phyloP scores from a whole-genome alignment of 2,113 vertebrate species.

The Catharus bicknelli region DNA sequence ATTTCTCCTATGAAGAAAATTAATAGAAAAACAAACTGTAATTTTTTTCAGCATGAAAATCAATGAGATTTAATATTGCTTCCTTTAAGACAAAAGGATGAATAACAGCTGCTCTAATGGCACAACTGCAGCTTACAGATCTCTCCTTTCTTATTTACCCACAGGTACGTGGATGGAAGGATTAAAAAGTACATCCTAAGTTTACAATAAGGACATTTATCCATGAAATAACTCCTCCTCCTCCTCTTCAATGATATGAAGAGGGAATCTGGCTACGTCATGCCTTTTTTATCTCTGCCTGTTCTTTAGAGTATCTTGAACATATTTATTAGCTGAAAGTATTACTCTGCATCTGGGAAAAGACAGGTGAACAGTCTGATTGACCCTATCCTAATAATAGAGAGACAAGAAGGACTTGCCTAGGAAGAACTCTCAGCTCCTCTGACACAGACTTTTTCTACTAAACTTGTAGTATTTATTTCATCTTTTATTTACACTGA shows the following conservation, averaged over 20 bases:
- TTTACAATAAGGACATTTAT: neutral
- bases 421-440: neutral
- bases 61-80: neutral
- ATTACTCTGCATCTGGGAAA: neutral
- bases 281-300: neutral
- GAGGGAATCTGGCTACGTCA: neutral
- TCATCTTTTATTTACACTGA: neutral
- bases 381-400: neutral
- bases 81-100: neutral
- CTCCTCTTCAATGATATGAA: neutral
- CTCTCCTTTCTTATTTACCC: neutral
- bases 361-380: neutral
- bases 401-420: neutral
- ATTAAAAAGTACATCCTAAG: neutral
- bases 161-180: fast-evolving
- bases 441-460: neutral
- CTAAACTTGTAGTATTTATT: neutral
- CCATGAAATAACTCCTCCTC: neutral
- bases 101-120: neutral
- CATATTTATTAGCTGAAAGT: neutral
- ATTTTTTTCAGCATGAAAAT: neutral
- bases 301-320: neutral
- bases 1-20: neutral
- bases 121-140: neutral
- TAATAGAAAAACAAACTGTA: neutral